Conservation (phyloP, 2,888 invertebrate genomes). For the Meandrusa payeni region DNA sequence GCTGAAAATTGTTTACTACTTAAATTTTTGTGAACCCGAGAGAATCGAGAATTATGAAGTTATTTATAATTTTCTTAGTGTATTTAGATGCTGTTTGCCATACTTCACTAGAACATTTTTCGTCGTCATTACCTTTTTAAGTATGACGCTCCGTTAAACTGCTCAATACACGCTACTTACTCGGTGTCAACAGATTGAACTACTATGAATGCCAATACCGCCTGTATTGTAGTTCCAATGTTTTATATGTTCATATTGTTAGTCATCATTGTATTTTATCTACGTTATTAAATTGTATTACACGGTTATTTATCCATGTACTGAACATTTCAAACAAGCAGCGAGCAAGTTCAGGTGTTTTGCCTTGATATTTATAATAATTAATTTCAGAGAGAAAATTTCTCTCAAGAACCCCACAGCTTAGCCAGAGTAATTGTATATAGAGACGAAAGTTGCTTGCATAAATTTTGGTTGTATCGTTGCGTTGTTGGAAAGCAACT, state of each 20-base stretch:
- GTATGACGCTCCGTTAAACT: too few relatives aligned
- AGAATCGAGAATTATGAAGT: too few relatives aligned
- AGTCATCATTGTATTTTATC: too few relatives aligned
- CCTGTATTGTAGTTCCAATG: not conserved
- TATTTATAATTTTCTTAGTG: too few relatives aligned
- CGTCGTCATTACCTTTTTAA: slow-evolving; percentile 33
- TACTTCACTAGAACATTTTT: too few relatives aligned
- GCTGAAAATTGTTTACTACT: too few relatives aligned
- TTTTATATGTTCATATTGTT: too few relatives aligned
- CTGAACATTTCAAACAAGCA: slow-evolving; percentile 10
- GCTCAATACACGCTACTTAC: too few relatives aligned
- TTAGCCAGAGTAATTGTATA: slow-evolving; percentile 16
- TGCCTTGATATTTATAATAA: slow-evolving; percentile 23
- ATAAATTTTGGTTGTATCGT: slow-evolving; percentile 17
- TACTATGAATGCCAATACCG: too few relatives aligned
- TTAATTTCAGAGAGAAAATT: slow-evolving; percentile 23
- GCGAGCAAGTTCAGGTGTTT: slow-evolving; percentile 22
- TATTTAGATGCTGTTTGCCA: too few relatives aligned
- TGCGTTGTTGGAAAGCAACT: slow-evolving; percentile 15
- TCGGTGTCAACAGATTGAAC: too few relatives aligned
- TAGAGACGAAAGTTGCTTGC: slow-evolving; percentile 21
- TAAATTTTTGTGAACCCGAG: too few relatives aligned
- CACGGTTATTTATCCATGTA: slow-evolving; percentile 7
- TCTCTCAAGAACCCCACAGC: slow-evolving; percentile 16
- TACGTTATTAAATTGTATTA: slow-evolving; percentile 14